Evolutionary conservation across 2,888 invertebrate genomes (phyloP).

Genomic region (Rotaria socialis): DNA sequence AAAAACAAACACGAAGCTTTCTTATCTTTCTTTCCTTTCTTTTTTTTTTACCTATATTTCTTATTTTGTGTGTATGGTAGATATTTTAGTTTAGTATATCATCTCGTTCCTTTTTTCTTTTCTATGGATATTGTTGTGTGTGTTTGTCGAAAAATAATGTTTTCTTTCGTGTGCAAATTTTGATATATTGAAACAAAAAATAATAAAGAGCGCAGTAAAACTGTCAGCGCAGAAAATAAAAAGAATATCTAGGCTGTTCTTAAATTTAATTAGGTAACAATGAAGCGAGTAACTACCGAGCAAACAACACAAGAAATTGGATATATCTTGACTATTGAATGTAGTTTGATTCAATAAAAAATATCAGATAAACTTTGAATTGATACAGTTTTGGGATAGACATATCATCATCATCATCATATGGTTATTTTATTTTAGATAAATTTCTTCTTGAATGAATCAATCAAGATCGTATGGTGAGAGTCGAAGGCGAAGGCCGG

Average conservation of each 20-base stretch:
- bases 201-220: slow-evolving; percentile 12
- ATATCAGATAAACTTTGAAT: neutral
- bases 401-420: neutral
- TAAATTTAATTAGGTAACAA: too few species aligned
- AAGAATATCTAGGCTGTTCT: too few species aligned
- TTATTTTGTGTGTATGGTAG: slow-evolving; percentile 21
- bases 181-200: slow-evolving; percentile 16
- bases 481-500: neutral
- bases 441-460: neutral
- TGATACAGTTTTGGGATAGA: neutral
- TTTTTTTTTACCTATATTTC: neutral
- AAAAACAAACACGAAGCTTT: neutral
- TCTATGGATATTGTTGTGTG: slow-evolving; percentile 26
- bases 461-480: neutral
- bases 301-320: too few species aligned
- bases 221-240: slow-evolving; percentile 7
- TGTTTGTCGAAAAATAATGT: slow-evolving; percentile 11
- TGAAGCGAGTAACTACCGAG: too few species aligned
- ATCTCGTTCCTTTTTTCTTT: neutral
- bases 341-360: neutral
- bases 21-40: neutral
- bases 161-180: slow-evolving; percentile 1
- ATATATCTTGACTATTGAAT: too few species aligned
- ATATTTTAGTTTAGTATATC: slow-evolving; percentile 11
- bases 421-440: neutral